Percentiles rank a stretch among this genome's conserved stretches.
phyloP scores from a whole-genome alignment of 2,113 vertebrate species.

The Sebastes fasciatus region DNA sequence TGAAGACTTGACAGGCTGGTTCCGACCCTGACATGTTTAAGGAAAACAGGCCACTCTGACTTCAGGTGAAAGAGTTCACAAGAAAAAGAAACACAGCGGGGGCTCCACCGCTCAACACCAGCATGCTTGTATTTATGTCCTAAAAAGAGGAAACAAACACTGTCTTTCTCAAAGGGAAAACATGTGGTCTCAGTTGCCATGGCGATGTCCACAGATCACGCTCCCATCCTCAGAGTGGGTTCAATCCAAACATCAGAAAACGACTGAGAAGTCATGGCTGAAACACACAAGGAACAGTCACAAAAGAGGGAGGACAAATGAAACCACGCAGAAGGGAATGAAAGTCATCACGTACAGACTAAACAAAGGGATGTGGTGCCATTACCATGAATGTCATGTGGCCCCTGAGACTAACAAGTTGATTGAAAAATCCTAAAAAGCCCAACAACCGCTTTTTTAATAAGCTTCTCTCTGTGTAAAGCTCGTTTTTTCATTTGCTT shows the following conservation, averaged over 20 bases:
- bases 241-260: constrained; percentile 44
- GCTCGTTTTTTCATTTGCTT: not conserved
- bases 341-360: constrained; percentile 25
- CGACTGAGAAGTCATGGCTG: not conserved
- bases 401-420: constrained; percentile 26
- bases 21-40: constrained; percentile 39
- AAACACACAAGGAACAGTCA: constrained; percentile 17
- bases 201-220: constrained; percentile 51
- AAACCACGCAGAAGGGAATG: constrained; percentile 20
- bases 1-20: constrained; percentile 23
- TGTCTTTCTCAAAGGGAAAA: constrained; percentile 6
- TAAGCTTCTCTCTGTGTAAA: not conserved
- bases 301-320: constrained; percentile 40
- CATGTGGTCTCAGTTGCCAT: constrained; percentile 51
- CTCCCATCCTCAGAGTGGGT: constrained; percentile 27
- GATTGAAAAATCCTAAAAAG: constrained; percentile 31
- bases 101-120: constrained; percentile 2
- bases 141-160: constrained; percentile 24
- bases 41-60: constrained; percentile 32
- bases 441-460: not conserved
- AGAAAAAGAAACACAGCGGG: constrained; percentile 13
- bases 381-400: constrained; percentile 7
- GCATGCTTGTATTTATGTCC: constrained; percentile 1
- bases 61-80: constrained; percentile 28
- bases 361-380: constrained; percentile 11